Evolutionary conservation across 2,797 vertebrate genomes (phyloP).

Genomic region (Melanotaenia parkinsoni): DNA sequence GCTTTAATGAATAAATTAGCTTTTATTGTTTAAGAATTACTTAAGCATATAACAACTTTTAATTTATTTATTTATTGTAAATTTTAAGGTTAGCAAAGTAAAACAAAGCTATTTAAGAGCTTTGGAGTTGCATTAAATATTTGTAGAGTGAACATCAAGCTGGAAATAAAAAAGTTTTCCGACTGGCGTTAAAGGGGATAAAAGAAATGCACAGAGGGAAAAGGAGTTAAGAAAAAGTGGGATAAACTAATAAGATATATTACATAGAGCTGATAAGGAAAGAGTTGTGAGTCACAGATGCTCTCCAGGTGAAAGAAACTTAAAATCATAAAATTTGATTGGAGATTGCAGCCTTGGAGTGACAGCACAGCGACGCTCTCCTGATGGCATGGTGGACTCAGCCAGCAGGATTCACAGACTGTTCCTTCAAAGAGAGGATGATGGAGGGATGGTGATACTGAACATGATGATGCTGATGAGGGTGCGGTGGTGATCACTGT

Average conservation of each 20-base stretch:
- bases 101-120: conserved; percentile 5
- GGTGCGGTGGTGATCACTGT: background rate
- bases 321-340: conserved; percentile 53
- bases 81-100: background rate
- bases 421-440: conserved; percentile 5
- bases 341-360: conserved; percentile 31
- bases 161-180: background rate
- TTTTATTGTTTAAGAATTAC: conserved; percentile 12
- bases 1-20: conserved; percentile 8
- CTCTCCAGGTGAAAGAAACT: conserved; percentile 47
- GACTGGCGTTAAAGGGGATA: background rate
- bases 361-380: conserved; percentile 9
- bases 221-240: conserved; percentile 14
- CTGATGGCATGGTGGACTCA: conserved; percentile 26
- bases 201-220: conserved; percentile 4
- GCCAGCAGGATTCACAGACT: background rate
- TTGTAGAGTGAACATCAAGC: conserved; percentile 18
- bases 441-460: background rate
- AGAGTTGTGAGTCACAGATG: conserved; percentile 39
- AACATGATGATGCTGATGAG: background rate
- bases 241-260: conserved; percentile 13
- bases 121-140: conserved; percentile 27
- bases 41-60: background rate
- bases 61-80: background rate
- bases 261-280: conserved; percentile 23